Conservation (phyloP, 2,888 invertebrate genomes). For the Pseudococcus longispinus region DNA sequence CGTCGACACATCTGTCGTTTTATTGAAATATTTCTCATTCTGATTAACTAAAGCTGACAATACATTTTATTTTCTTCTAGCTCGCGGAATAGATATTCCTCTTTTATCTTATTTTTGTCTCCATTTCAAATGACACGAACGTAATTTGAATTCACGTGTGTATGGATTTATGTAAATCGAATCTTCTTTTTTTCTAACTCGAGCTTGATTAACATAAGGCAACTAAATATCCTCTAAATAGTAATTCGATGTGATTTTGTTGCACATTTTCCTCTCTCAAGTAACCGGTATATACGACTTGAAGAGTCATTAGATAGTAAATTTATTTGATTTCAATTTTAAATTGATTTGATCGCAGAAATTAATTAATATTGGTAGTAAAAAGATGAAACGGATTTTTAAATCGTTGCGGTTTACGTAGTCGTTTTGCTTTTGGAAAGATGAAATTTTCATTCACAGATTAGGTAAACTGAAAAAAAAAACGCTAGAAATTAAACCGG, state of each 20-base stretch:
- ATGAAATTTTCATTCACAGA: neutral
- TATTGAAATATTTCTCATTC: neutral
- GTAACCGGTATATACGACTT: neutral
- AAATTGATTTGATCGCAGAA: neutral
- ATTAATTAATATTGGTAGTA: neutral
- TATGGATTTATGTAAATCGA: neutral
- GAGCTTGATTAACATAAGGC: neutral
- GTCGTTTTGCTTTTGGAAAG: neutral
- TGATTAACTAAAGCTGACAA: conserved; percentile 11
- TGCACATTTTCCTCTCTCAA: neutral
- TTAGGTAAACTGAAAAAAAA: neutral
- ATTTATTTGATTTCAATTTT: neutral
- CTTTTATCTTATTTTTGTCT: neutral
- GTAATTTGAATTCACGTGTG: neutral
- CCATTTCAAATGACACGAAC: neutral
- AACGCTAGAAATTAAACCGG: neutral
- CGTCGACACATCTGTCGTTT: conserved; percentile 16
- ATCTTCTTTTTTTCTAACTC: neutral
- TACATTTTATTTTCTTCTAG: neutral
- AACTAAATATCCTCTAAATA: neutral
- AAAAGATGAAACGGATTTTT: neutral
- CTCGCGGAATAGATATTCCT: neutral
- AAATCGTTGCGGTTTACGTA: neutral
- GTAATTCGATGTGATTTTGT: conserved; percentile 22
- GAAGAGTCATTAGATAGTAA: neutral